A percentile compares a stretch with the other conserved stretches of the same genome.
phyloP scores from a whole-genome alignment of 92 coral and sea anemone species.

The Phenganax stokvisi region DNA sequence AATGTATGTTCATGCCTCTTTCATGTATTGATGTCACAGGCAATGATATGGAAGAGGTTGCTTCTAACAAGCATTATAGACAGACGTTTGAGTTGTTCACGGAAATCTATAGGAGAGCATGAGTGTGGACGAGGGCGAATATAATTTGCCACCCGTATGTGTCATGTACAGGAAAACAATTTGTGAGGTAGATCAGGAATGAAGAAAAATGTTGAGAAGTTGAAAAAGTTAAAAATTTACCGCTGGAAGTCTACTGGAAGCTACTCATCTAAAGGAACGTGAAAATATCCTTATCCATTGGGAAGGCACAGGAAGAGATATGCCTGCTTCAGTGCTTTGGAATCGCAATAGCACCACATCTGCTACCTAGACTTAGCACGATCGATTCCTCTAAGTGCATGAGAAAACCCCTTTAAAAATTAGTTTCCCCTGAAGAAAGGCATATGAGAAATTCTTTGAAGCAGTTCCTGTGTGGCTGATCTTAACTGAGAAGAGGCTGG shows the following conservation, averaged over 20 bases:
- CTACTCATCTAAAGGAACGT: conserved; percentile 15
- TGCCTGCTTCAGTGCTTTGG: conserved; percentile 26
- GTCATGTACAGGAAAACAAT: conserved; percentile 9
- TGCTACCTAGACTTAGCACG: conserved; percentile 13
- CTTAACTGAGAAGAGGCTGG: too few species aligned
- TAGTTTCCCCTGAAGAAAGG: conserved; percentile 5
- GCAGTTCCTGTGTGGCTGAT: conserved; percentile 4
- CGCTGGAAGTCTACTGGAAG: conserved; percentile 27
- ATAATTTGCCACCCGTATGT: conserved; percentile 1
- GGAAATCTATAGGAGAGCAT: conserved; percentile 4
- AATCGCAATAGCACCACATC: conserved; percentile 15
- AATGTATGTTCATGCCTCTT: too few species aligned
- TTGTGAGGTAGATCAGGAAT: neutral
- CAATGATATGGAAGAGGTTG: neutral
- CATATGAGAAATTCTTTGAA: conserved; percentile 12
- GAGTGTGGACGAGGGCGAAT: conserved; percentile 8
- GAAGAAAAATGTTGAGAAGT: conserved; percentile 20
- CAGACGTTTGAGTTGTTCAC: conserved; percentile 8
- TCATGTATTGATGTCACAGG: conserved; percentile 1
- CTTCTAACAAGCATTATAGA: neutral
- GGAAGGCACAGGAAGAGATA: conserved; percentile 27
- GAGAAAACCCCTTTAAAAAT: neutral
- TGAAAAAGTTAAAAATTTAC: conserved; percentile 21
- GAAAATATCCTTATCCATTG: conserved; percentile 17
- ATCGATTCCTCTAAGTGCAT: conserved; percentile 2